Evolutionary conservation across 2,113 vertebrate species (phyloP).

Genomic region (Podiceps cristatus): DNA sequence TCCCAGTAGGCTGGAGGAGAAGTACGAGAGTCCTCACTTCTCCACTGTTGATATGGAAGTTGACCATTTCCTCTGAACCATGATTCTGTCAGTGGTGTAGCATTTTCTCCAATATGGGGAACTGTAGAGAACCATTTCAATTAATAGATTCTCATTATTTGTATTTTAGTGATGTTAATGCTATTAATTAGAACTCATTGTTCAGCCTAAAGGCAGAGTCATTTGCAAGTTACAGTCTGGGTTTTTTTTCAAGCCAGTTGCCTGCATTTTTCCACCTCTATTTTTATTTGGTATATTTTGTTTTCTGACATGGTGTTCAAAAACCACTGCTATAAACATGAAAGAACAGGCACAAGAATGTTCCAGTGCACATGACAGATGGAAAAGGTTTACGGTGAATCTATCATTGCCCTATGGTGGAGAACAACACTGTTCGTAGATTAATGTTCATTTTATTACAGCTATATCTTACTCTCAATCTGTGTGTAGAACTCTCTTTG

Average conservation of each 20-base stretch:
- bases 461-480: slow-evolving; percentile 26
- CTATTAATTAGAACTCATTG: not conserved
- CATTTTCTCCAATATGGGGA: not conserved
- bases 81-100: not conserved
- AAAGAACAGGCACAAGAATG: not conserved
- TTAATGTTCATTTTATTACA: slow-evolving; percentile 54
- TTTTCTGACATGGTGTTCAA: not conserved
- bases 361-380: slow-evolving; percentile 13
- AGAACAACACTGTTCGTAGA: slow-evolving; percentile 26
- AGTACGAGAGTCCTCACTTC: not conserved
- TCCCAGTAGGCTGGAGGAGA: not conserved
- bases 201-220: not conserved
- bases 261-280: not conserved
- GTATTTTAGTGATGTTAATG: not conserved
- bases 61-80: not conserved
- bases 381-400: slow-evolving; percentile 33
- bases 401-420: slow-evolving; percentile 29
- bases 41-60: not conserved
- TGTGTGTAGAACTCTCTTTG: slow-evolving; percentile 1
- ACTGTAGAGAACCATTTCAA: not conserved
- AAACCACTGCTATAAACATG: not conserved
- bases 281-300: not conserved
- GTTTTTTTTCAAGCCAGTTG: not conserved
- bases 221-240: not conserved
- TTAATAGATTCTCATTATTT: not conserved